Percentiles rank a stretch among this genome's conserved stretches.
Conservation (phyloP, 2,888 invertebrate genomes). For the Papilio gigon region DNA sequence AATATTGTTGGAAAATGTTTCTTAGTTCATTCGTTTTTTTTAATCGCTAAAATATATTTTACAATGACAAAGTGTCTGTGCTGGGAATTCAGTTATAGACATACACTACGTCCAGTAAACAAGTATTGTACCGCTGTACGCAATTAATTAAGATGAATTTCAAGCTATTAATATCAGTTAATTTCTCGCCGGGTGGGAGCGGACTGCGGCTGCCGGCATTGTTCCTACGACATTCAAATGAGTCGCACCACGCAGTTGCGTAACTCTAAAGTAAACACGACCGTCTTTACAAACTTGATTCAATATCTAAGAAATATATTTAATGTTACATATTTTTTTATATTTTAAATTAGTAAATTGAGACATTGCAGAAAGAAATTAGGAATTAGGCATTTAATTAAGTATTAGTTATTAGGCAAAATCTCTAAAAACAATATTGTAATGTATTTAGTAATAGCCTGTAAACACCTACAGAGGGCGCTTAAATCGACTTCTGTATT, state of each 20-base stretch:
- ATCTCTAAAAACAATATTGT: no score
- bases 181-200: conserved; percentile 27
- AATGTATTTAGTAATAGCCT: no score
- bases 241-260: neutral
- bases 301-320: no score
- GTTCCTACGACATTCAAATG: conserved; percentile 15
- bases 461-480: no score
- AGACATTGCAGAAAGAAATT: no score
- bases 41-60: neutral
- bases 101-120: conserved; percentile 24
- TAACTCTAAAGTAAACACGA: neutral
- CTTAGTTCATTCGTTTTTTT: neutral
- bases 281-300: neutral
- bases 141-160: conserved; percentile 38
- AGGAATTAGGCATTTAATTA: no score
- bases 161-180: conserved; percentile 32
- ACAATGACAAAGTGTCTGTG: neutral
- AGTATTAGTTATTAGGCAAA: no score
- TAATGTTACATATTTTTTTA: no score
- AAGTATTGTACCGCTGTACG: conserved; percentile 32
- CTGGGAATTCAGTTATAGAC: conserved; percentile 28
- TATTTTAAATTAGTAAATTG: no score
- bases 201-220: conserved; percentile 17
- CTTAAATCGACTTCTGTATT: no score
- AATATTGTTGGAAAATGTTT: no score